These are phyloP conservation scores for Sternotherus odoratus DNA, from an alignment of 2,797 vertebrate genomes.

Conservation along the genomic window DNA sequence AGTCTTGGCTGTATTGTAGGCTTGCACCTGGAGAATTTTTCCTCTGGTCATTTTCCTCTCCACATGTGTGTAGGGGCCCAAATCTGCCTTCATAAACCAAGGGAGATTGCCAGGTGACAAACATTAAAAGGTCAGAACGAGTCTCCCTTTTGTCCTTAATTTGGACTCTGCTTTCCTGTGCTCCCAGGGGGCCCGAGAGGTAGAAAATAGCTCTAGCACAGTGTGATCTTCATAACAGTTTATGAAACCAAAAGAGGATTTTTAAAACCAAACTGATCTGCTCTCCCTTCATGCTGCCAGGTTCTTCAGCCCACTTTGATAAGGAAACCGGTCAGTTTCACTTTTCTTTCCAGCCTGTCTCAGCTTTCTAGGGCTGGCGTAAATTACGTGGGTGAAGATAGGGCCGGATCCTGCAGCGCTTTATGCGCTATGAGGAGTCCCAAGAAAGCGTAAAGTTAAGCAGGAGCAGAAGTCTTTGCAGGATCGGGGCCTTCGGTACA, in stretches of 20 bases:
- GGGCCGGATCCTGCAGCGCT: not conserved
- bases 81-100: not conserved
- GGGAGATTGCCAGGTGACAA: not conserved
- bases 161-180: no score
- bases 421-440: not conserved
- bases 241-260: not conserved
- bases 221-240: no score
- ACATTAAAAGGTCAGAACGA: not conserved
- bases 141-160: not conserved
- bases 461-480: not conserved
- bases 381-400: not conserved
- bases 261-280: not conserved
- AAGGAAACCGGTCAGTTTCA: not conserved
- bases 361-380: not conserved
- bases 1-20: not conserved
- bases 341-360: not conserved
- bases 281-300: not conserved
- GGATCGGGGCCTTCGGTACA: not conserved
- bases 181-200: no score
- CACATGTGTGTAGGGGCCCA: not conserved
- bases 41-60: not conserved
- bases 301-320: not conserved
- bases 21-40: not conserved
- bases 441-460: not conserved
- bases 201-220: no score